These are phyloP conservation scores for Sialis fuliginosa DNA, from an alignment of 2,888 invertebrate species.

Conservation along the genomic window DNA sequence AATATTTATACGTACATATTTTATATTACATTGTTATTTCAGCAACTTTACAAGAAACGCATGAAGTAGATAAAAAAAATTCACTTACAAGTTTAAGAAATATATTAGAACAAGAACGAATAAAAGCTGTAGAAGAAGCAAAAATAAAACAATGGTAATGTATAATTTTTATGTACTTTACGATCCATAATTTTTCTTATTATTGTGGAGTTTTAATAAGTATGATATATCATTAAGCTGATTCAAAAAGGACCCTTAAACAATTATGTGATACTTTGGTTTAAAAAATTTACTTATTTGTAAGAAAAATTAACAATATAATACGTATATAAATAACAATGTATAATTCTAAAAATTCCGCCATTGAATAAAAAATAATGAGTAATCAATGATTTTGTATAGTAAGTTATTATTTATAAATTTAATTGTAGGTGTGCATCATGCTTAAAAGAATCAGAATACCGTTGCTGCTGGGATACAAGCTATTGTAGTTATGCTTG, in stretches of 20 bases:
- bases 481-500: slow-evolving; percentile 83
- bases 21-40: slow-evolving; percentile 1
- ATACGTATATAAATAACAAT: too few species aligned
- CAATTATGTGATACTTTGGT: too few species aligned
- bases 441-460: slow-evolving; percentile 75
- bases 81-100: slow-evolving; percentile 44
- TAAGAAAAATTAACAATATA: too few species aligned
- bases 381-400: not conserved
- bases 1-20: not conserved
- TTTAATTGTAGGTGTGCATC: slow-evolving; percentile 46
- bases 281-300: too few species aligned
- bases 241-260: too few species aligned
- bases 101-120: slow-evolving; percentile 48
- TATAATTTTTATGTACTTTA: not conserved
- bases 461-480: slow-evolving; percentile 95
- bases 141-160: slow-evolving; percentile 74
- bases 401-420: not conserved
- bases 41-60: slow-evolving; percentile 22
- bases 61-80: slow-evolving; percentile 52
- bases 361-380: too few species aligned
- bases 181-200: too few species aligned
- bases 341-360: too few species aligned
- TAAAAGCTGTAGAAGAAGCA: slow-evolving; percentile 52
- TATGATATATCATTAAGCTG: too few species aligned
- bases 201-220: too few species aligned